Percentiles rank a stretch among this genome's conserved stretches.
These are phyloP conservation scores for Oligia fasciuncula DNA, from an alignment of 2,888 invertebrate genomes.

Conservation along the genomic window DNA sequence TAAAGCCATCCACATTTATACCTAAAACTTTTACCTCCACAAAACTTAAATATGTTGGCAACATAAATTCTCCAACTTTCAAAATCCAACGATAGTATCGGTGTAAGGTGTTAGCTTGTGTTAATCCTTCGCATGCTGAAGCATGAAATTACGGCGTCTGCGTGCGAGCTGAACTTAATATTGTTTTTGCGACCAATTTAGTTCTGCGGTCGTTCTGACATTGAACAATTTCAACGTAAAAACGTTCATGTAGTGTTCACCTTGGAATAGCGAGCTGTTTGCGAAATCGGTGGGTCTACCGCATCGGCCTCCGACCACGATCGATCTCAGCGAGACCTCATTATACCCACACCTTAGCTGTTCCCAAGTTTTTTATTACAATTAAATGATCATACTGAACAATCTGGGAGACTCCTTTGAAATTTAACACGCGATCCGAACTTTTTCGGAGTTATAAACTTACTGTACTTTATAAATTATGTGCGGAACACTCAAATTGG, in stretches of 20 bases:
- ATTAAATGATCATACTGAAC: slow-evolving; percentile 62
- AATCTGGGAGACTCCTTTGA: slow-evolving; percentile 60
- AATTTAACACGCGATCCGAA: slow-evolving; percentile 57
- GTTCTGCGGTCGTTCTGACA: slow-evolving; percentile 85
- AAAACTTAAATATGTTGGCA: slow-evolving; percentile 5
- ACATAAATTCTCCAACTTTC: slow-evolving; percentile 6
- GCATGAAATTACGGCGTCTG: slow-evolving; percentile 52
- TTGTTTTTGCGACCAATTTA: slow-evolving; percentile 79
- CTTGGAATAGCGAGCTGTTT: slow-evolving; percentile 83
- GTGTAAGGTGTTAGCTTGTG: slow-evolving; percentile 8
- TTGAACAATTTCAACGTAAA: slow-evolving; percentile 83
- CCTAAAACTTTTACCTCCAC: background rate
- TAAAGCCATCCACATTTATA: background rate
- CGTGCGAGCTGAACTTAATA: slow-evolving; percentile 62
- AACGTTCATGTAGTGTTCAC: slow-evolving; percentile 78
- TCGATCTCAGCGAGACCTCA: slow-evolving; percentile 77
- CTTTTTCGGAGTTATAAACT: slow-evolving; percentile 50
- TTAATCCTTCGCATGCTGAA: slow-evolving; percentile 54
- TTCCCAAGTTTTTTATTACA: slow-evolving; percentile 67
- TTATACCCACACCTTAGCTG: slow-evolving; percentile 72
- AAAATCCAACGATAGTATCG: slow-evolving; percentile 9
- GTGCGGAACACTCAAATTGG: slow-evolving; percentile 18
- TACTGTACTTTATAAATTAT: slow-evolving; percentile 41
- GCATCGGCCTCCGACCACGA: slow-evolving; percentile 77
- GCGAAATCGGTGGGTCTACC: slow-evolving; percentile 82